Conservation (phyloP, 2,113 vertebrate genomes). For the rat (Rattus norvegicus) region GRCr8 NC_086019.1:224431001-224431500, state of each 20-base stretch:
- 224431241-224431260: no score
- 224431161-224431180: neutral
- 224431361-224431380: fast-evolving
- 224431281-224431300: neutral
- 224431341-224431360: fast-evolving
- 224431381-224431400: neutral
- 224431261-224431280: neutral
- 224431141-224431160: neutral
- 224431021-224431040: neutral
- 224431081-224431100: neutral
- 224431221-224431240: no score
- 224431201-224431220: neutral
- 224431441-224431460: conserved; percentile 92
- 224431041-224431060: neutral
- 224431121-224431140: neutral
- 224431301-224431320: neutral
- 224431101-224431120: neutral
- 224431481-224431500: conserved; percentile 97
- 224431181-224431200: neutral
- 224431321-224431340: neutral
- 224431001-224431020: neutral
- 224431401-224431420: fast-evolving
- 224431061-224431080: neutral
- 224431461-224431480: conserved; percentile 99
- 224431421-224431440: neutral